Evolutionary conservation across 2,797 vertebrate genomes (phyloP).

Genomic region (Muscicapa striata): DNA sequence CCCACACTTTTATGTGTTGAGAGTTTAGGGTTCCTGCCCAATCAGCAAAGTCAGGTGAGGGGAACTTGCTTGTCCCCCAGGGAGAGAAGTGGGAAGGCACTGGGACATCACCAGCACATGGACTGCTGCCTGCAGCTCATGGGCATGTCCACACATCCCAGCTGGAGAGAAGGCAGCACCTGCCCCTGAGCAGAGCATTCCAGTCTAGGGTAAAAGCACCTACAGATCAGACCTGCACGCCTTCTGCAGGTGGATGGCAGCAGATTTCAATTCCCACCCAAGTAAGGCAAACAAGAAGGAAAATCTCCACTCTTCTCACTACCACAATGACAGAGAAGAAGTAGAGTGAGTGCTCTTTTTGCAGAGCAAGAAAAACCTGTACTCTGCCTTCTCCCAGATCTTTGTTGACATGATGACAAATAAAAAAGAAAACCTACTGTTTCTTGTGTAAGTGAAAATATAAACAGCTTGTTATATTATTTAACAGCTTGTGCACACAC

Average conservation of each 20-base stretch:
- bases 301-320: not conserved
- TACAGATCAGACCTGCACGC: not conserved
- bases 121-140: not conserved
- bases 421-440: not conserved
- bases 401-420: not conserved
- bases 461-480: not conserved
- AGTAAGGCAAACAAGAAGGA: not conserved
- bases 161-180: not conserved
- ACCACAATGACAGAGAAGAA: not conserved
- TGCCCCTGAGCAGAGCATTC: not conserved
- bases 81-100: not conserved
- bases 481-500: accelerated
- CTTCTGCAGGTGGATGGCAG: not conserved
- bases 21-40: not conserved
- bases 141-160: not conserved
- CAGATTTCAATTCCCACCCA: not conserved
- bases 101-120: accelerated
- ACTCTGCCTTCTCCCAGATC: not conserved
- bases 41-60: not conserved
- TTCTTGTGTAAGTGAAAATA: not conserved
- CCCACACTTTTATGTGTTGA: not conserved
- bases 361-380: not conserved
- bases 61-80: not conserved
- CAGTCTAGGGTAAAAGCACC: not conserved
- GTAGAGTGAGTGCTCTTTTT: not conserved